These are phyloP conservation scores for Sebastes melanostomus DNA, from an alignment of 2,797 vertebrate species.

Conservation along the genomic window DNA sequence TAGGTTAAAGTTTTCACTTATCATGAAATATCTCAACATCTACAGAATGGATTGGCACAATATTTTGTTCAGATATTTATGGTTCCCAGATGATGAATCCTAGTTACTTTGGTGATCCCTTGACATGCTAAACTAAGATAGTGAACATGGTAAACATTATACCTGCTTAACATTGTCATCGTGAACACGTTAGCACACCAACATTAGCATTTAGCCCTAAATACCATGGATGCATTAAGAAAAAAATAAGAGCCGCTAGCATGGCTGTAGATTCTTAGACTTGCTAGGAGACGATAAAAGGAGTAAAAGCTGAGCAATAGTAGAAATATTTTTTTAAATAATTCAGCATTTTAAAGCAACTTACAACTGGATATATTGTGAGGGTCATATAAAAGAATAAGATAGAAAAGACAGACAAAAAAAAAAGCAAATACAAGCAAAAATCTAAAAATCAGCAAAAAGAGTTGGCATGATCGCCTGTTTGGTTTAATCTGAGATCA, in stretches of 20 bases:
- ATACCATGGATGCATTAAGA: neutral
- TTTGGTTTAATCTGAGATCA: constrained; percentile 9
- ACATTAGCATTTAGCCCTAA: neutral
- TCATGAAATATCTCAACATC: no score
- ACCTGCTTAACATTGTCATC: neutral
- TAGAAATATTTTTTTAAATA: neutral
- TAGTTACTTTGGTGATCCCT: neutral
- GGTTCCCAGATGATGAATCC: neutral
- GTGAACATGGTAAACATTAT: neutral
- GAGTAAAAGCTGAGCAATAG: neutral
- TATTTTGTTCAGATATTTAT: neutral
- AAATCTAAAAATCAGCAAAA: neutral
- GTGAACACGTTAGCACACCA: neutral
- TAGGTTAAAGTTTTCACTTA: no score
- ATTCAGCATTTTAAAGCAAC: neutral
- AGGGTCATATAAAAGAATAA: neutral
- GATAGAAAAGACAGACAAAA: neutral
- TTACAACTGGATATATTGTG: neutral
- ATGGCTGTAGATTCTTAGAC: neutral
- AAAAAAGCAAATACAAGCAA: neutral
- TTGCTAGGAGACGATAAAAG: neutral
- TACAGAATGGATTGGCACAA: neutral
- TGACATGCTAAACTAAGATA: neutral
- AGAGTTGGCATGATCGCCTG: neutral
- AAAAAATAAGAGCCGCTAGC: neutral